phyloP scores from a whole-genome alignment of 2,113 vertebrate genomes.

The Lophochroa leadbeateri region DNA sequence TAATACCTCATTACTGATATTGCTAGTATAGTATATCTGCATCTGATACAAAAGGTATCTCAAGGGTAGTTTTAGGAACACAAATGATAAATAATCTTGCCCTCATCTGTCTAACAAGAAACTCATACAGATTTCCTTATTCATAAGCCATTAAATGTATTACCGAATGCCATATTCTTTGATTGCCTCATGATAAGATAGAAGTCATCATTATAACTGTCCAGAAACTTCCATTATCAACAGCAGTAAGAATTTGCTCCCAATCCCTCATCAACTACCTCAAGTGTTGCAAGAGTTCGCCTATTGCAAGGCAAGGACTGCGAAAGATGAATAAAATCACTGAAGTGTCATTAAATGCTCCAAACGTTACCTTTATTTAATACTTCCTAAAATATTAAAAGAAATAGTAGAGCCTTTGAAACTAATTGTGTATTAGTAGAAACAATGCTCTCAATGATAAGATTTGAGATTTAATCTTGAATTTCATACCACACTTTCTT shows the following conservation, averaged over 20 bases:
- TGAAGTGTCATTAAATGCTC: background rate
- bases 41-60: conserved; percentile 7
- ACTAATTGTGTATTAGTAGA: background rate
- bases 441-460: background rate
- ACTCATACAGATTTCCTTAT: background rate
- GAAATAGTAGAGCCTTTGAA: background rate
- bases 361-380: fast-evolving
- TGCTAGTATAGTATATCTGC: background rate
- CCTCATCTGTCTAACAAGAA: background rate
- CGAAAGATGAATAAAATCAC: background rate
- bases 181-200: background rate
- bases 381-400: background rate
- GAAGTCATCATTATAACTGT: background rate
- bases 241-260: background rate
- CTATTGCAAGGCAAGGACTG: background rate
- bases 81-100: background rate
- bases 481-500: background rate
- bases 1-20: conserved; percentile 36
- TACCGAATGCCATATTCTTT: background rate
- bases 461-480: background rate
- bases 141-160: conserved; percentile 18
- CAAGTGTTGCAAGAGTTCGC: background rate
- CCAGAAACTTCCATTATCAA: background rate
- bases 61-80: background rate
- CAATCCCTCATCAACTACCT: background rate